Base-by-base conservation (phyloP, 2,888 invertebrate species). In the Ornithoptera priamus region DNA sequence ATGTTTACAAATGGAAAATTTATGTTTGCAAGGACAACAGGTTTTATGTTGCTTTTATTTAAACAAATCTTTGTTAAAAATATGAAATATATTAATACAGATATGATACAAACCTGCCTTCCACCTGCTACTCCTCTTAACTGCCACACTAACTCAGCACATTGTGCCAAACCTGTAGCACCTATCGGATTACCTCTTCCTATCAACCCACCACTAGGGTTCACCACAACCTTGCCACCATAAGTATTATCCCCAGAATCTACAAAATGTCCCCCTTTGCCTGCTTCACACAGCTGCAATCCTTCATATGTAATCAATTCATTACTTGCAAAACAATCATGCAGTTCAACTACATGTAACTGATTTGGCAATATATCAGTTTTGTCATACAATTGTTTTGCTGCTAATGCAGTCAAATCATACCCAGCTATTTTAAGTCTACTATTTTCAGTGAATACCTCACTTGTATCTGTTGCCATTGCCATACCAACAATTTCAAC, bases 161-260 rank as follows among this genome's bases (percentile, higher is more conserved):
- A 98, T 85, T 99, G 98, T 3, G 98, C 98, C 76, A 94, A 85
- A 81, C 97, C 99, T 8, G 99, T 99, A 0, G 99, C 99, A 62
- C 99, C 99, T 69, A 99, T 92, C 18, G 99, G 99, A 94, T 99
- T 99, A 0, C 99, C 99, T 89, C 99, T 99, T 0, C 99, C 99
- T 74, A 99, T 99, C 60, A 99, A 94, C 20, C 99, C 99, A 63
- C 99, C 99, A 82, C 99, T 99, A 0, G 99, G 99, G 89, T 99
- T 99, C n/a, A 99, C 94, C 4, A 99, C 99, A 84, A 96, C 98
- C 85, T 97, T 96, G 30, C 99, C 99, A 42, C 99, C 94, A 80
- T 99, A 99, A 0, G 99, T 99, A 85, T 99, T 99, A 83, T 99
- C 97, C 0, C 98, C 98, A 7, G 95, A 94, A 85, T 99, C 99